Evolutionary conservation across 2,797 vertebrate genomes (phyloP), one percentile per base, ranked within the genome.

Genomic region (Halcyon leucocephala): DNA sequence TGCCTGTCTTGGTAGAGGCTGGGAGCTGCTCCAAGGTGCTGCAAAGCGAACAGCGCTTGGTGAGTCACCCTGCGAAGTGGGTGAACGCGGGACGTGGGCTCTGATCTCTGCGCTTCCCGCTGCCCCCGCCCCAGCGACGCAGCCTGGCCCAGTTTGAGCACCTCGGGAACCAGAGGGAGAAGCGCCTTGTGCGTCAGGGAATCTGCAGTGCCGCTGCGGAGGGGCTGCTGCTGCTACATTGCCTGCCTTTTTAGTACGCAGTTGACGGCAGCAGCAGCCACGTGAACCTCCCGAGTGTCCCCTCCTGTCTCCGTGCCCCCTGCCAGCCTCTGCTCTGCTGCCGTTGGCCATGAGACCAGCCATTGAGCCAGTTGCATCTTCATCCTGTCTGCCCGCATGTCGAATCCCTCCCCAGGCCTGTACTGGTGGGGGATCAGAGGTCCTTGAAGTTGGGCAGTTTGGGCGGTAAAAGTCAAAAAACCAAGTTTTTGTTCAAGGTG

Each of bases 341-440:
- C 24, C 2, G 1, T 21, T 77, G 70, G 28, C 54, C 6, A 0
- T 13, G 4, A 14, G 4, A 21, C 31, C 1, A 1, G 44, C 31
- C 2, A 0, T 8, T 31, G 70, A 10, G 15, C 39, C 29, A 7
- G 1, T 4, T 15, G 51, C 13, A 1, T 54, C 48, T 11, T 71
- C 13, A 1, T 8, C n/a, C 26, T 71, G 35, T 35, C 44, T 42
- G 57, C 55, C 49, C 3, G 3, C 44, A 7, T 31, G 3, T 51
- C n/a, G 18, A 65, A 14, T 28, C 28, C 54, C 28, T 67, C 29
- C 62, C 44, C 2, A 5, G 24, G 26, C 4, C 0, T 14, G 35
- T 3, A 0, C 0, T 22, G 60, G 3, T 19, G 31, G 12, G 35
- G 46, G 10, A 54, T 29, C 9, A 1, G 8, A 12, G 16, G 21